phyloP scores from a whole-genome alignment of 2,888 invertebrate species.

The Nomada ferruginata region DNA sequence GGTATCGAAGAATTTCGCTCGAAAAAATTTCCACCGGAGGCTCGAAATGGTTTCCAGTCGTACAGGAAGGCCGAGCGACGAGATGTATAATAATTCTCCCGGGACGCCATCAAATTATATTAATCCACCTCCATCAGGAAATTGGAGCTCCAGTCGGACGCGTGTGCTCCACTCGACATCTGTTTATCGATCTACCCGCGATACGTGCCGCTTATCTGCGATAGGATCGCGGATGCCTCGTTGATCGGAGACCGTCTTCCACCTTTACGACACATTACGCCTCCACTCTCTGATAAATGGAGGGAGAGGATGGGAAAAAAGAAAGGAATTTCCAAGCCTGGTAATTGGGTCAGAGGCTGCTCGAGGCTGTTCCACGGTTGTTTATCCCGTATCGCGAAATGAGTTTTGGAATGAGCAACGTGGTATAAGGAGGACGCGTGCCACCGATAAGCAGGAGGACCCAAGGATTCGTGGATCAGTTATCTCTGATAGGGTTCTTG shows the following conservation, averaged over 20 bases:
- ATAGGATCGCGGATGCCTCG: conserved; percentile 9
- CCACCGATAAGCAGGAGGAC: background rate
- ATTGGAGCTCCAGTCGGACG: conserved; percentile 58
- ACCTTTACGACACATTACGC: conserved; percentile 5
- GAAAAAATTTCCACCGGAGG: no score
- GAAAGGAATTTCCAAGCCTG: background rate
- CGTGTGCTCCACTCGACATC: conserved; percentile 2
- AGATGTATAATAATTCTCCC: conserved; percentile 57
- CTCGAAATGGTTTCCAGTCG: background rate
- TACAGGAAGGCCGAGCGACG: conserved; percentile 31
- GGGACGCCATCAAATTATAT: conserved; percentile 70
- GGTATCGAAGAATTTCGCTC: no score
- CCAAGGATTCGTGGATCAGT: background rate
- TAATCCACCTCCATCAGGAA: conserved; percentile 70
- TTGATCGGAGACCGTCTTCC: background rate
- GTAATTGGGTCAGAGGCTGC: conserved; percentile 62
- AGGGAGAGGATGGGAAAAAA: background rate
- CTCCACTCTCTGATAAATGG: background rate
- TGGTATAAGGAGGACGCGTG: conserved; percentile 24
- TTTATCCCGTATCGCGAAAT: conserved; percentile 67
- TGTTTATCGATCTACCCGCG: conserved; percentile 33
- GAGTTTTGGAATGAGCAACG: conserved; percentile 63
- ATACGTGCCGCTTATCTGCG: conserved; percentile 22
- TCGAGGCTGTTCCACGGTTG: conserved; percentile 38
- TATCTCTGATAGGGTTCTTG: background rate